A percentile compares a stretch with the other conserved stretches of the same genome.
Conservation (phyloP, 2,888 invertebrate genomes). For the Plutella xylostella region DNA sequence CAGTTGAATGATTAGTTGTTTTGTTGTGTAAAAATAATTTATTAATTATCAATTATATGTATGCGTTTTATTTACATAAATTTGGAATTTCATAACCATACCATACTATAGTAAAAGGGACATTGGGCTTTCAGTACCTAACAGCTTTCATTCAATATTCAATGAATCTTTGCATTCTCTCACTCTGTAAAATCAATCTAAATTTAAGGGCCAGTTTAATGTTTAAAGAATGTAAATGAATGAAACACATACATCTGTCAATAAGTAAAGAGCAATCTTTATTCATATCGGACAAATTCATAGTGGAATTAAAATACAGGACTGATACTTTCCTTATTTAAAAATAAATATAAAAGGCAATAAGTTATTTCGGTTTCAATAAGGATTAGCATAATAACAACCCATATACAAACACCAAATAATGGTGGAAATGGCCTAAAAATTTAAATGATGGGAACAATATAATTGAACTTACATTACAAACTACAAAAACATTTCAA, state of each 20-base stretch:
- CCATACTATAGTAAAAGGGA: no score
- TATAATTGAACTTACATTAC: no score
- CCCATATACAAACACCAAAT: constrained; percentile 55
- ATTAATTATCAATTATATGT: constrained; percentile 25
- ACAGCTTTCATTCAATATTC: no score
- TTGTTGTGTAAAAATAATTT: constrained; percentile 53
- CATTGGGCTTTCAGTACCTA: no score
- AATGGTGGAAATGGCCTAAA: constrained; percentile 28
- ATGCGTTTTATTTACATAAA: constrained; percentile 27
- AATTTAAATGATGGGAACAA: no score
- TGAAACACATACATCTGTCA: constrained; percentile 27
- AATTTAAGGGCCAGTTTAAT: no score
- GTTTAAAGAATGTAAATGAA: no score
- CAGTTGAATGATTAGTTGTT: constrained; percentile 46
- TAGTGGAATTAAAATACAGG: constrained; percentile 61
- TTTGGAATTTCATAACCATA: no score
- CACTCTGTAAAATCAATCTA: no score
- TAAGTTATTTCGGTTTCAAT: constrained; percentile 35
- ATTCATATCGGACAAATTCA: constrained; percentile 58
- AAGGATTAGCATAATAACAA: constrained; percentile 46
- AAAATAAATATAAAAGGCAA: no score
- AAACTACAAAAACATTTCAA: background rate
- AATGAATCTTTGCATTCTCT: no score
- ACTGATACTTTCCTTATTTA: constrained; percentile 39
- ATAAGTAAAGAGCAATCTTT: constrained; percentile 43